Percentiles rank a stretch among this genome's conserved stretches.
phyloP scores from a whole-genome alignment of 2,113 vertebrate species.

The Bombycilla garrulus region DNA sequence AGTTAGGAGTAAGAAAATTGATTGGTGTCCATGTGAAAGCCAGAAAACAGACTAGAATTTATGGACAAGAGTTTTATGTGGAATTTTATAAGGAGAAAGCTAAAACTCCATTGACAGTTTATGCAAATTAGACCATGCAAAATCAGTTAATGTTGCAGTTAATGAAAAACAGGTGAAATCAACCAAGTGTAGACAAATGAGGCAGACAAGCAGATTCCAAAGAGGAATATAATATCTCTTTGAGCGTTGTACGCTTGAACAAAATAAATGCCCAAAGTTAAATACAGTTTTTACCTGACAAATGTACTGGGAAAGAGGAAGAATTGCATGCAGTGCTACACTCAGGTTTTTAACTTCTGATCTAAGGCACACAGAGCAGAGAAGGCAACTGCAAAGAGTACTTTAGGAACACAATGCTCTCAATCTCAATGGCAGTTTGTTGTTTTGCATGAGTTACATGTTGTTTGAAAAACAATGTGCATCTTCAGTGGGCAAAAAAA shows the following conservation, averaged over 20 bases:
- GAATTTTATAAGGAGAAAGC: neutral
- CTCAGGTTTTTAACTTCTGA: neutral
- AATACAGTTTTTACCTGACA: neutral
- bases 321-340: neutral
- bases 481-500: neutral
- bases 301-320: neutral
- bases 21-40: neutral
- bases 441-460: fast-evolving
- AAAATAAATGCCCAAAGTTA: neutral
- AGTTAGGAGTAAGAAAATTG: neutral
- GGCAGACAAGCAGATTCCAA: neutral
- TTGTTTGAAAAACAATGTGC: neutral
- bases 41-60: neutral
- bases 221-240: neutral
- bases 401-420: neutral
- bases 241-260: neutral
- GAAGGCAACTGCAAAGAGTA: neutral
- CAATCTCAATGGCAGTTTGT: neutral
- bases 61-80: neutral
- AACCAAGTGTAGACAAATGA: neutral
- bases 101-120: neutral
- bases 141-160: neutral
- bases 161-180: neutral
- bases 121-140: neutral
- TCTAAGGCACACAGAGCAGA: neutral